phyloP scores from a whole-genome alignment of 2,797 vertebrate genomes.

The Enteromius anoplus region DNA sequence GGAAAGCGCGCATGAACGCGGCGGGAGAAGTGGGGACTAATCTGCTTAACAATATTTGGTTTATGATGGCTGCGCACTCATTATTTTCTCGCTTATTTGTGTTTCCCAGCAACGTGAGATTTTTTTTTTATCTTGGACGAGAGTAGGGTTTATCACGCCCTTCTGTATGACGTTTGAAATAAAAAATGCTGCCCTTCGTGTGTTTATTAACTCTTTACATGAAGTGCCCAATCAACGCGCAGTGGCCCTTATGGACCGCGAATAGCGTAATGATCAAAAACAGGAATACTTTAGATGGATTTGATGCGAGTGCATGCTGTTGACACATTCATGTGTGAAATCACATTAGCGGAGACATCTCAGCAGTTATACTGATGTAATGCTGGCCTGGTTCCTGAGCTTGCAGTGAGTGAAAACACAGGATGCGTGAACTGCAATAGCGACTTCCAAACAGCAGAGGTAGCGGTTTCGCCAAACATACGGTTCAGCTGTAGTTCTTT shows the following conservation, averaged over 20 bases:
- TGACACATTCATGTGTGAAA: neutral
- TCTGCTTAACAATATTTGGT: conserved; percentile 4
- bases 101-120: conserved; percentile 39
- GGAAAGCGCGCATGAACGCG: conserved; percentile 5
- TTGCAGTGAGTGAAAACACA: conserved; percentile 4
- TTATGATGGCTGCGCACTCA: neutral
- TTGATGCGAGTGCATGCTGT: neutral
- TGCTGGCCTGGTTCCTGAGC: conserved; percentile 3
- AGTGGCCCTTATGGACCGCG: neutral
- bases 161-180: conserved; percentile 51
- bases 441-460: neutral
- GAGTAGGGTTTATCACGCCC: conserved; percentile 47
- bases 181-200: conserved; percentile 45
- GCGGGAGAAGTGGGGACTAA: neutral
- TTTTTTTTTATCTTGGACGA: conserved; percentile 40
- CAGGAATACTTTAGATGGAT: neutral
- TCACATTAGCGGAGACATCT: conserved; percentile 15
- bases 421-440: neutral
- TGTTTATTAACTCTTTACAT: conserved; percentile 56
- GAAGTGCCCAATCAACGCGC: conserved; percentile 23
- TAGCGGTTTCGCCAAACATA: neutral
- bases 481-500: neutral
- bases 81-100: conserved; percentile 21
- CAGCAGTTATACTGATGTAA: conserved; percentile 19
- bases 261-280: neutral